Evolutionary conservation across 92 coral and sea anemone species (phyloP).

Genomic region (Chrysogorgia sp.): DNA sequence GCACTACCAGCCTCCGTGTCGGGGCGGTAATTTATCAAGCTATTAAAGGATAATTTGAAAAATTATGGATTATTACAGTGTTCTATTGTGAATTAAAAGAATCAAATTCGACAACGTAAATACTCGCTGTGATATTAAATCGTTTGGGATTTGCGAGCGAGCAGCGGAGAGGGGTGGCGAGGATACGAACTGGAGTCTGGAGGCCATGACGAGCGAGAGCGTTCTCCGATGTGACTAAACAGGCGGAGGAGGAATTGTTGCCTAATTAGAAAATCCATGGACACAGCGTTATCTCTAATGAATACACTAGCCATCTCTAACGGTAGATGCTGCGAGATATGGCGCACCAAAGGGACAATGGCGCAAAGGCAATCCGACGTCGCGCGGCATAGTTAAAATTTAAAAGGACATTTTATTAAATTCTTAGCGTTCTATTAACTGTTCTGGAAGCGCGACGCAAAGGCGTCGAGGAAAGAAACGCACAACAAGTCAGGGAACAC

Average conservation of each 20-base stretch:
- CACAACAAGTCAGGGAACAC: background rate
- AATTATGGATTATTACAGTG: slow-evolving; percentile 32
- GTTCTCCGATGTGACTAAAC: background rate
- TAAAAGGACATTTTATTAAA: slow-evolving; percentile 43
- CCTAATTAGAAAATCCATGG: background rate
- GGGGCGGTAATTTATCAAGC: slow-evolving; percentile 50
- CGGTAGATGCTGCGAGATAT: slow-evolving; percentile 26
- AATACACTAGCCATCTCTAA: slow-evolving; percentile 17
- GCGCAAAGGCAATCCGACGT: slow-evolving; percentile 6
- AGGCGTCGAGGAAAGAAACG: slow-evolving; percentile 21
- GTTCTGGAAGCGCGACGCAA: slow-evolving; percentile 28
- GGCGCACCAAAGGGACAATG: slow-evolving; percentile 15
- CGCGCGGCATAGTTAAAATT: slow-evolving; percentile 22
- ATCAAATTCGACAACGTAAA: slow-evolving; percentile 11
- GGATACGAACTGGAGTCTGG: background rate
- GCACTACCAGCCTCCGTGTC: slow-evolving; percentile 5
- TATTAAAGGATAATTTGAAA: slow-evolving; percentile 33
- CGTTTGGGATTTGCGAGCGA: background rate
- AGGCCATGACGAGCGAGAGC: background rate
- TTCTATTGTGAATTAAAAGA: slow-evolving; percentile 28
- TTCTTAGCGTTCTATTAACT: slow-evolving; percentile 37
- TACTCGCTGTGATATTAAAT: background rate
- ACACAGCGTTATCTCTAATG: slow-evolving; percentile 7
- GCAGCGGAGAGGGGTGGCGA: background rate
- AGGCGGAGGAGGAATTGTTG: slow-evolving; percentile 1